phyloP scores from a whole-genome alignment of 92 coral and sea anemone species.

The Bergia sp. region DNA sequence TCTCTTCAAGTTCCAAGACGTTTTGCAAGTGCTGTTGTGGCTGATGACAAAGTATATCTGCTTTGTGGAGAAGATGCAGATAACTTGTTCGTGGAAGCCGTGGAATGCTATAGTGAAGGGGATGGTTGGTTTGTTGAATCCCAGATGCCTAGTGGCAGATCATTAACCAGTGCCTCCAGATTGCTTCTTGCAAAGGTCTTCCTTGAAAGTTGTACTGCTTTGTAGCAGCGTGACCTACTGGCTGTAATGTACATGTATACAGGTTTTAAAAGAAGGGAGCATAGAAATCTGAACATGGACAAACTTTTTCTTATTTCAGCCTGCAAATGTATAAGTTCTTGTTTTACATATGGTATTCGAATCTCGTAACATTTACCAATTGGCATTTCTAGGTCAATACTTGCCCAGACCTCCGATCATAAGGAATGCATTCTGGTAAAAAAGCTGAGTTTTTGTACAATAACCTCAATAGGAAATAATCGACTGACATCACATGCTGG shows the following conservation, averaged over 20 bases:
- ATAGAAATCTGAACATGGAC: too few species aligned
- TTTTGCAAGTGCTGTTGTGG: conserved; percentile 14
- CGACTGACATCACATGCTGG: too few species aligned
- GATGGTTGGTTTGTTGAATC: conserved; percentile 3
- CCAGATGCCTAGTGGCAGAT: conserved; percentile 38
- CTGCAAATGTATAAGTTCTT: background rate
- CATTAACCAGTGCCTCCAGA: conserved; percentile 12
- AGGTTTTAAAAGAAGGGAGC: too few species aligned
- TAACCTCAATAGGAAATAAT: too few species aligned
- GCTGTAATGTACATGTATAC: too few species aligned
- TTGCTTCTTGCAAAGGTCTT: conserved; percentile 5
- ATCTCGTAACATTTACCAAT: background rate
- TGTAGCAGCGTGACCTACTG: background rate
- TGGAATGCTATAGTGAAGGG: conserved; percentile 30
- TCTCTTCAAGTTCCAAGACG: conserved; percentile 33
- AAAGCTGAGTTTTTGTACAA: too few species aligned
- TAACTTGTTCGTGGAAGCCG: background rate
- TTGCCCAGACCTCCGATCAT: too few species aligned
- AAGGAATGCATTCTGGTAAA: too few species aligned
- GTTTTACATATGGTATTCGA: too few species aligned
- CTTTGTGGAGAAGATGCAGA: conserved; percentile 12
- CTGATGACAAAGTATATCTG: background rate
- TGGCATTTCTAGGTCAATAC: too few species aligned
- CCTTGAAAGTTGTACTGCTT: conserved; percentile 23
- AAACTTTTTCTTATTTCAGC: background rate